A percentile compares a stretch with the other conserved stretches of the same genome.
Evolutionary conservation across 1,140 invertebrate species (phyloP).

Genomic region (Pseudomyrmex gracilis): DNA sequence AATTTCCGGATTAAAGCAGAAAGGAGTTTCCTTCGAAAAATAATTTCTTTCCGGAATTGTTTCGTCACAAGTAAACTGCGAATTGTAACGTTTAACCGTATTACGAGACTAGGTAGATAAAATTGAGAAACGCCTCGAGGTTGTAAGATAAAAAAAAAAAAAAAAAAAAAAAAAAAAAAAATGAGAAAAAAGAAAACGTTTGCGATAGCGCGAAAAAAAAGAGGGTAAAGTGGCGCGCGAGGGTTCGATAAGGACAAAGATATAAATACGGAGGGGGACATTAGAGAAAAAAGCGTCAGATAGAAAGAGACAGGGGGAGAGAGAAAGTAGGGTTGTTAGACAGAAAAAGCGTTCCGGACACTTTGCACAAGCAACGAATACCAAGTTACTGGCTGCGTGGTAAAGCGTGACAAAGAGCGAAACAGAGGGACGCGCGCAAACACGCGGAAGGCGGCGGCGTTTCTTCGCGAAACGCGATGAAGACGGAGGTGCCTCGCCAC

Average conservation of each 20-base stretch:
- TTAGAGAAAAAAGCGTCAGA: not conserved
- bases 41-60: not conserved
- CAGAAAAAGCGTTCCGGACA: not conserved
- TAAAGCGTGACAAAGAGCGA: slow-evolving; percentile 21
- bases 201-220: not conserved
- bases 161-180: not conserved
- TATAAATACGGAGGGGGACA: slow-evolving; percentile 25
- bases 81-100: slow-evolving; percentile 18
- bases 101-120: not conserved
- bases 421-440: slow-evolving; percentile 14
- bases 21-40: no score
- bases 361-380: not conserved
- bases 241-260: slow-evolving; percentile 25
- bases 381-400: not conserved
- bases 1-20: no score
- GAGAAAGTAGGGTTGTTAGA: not conserved
- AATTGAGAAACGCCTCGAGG: not conserved
- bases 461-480: slow-evolving; percentile 33
- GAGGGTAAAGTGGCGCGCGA: slow-evolving; percentile 3
- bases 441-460: slow-evolving; percentile 9
- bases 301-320: not conserved
- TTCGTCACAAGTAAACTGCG: not conserved
- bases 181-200: not conserved
- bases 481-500: not conserved
- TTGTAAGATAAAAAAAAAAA: no score